These are phyloP conservation scores for Polyommatus iphigenia DNA, from an alignment of 2,888 invertebrate genomes.

Conservation along the genomic window DNA sequence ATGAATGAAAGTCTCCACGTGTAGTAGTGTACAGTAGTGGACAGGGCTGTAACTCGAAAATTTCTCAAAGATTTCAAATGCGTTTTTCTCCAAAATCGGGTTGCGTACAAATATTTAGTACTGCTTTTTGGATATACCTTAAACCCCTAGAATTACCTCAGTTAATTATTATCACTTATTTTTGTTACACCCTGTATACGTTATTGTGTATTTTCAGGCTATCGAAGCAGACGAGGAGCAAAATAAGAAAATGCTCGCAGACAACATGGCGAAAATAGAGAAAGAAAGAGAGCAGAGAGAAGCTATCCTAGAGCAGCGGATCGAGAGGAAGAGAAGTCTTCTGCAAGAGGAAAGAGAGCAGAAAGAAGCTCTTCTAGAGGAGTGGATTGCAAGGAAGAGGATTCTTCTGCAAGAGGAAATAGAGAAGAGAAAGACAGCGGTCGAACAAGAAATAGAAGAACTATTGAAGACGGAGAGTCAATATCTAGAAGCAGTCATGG, in stretches of 20 bases:
- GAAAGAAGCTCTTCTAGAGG: slow-evolving; percentile 46
- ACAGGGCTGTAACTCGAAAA: no score
- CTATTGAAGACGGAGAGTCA: slow-evolving; percentile 48
- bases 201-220: slow-evolving; percentile 36
- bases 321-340: slow-evolving; percentile 50
- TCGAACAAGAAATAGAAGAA: slow-evolving; percentile 50
- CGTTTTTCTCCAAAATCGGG: no score
- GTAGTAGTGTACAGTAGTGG: no score
- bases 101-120: no score
- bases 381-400: slow-evolving; percentile 54
- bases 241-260: slow-evolving; percentile 46
- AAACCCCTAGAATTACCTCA: no score
- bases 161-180: no score
- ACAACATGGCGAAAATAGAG: slow-evolving; percentile 35
- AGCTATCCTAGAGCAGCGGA: slow-evolving; percentile 35
- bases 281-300: slow-evolving; percentile 1
- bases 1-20: no score
- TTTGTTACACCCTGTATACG: no score
- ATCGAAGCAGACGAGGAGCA: slow-evolving; percentile 42
- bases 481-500: slow-evolving; percentile 50
- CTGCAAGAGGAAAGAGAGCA: slow-evolving; percentile 29
- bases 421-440: slow-evolving; percentile 39
- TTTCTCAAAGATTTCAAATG: no score
- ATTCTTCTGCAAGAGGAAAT: slow-evolving; percentile 59
- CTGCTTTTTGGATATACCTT: no score